phyloP scores from a whole-genome alignment of 2,888 invertebrate genomes.

The Catocala fraxini region DNA sequence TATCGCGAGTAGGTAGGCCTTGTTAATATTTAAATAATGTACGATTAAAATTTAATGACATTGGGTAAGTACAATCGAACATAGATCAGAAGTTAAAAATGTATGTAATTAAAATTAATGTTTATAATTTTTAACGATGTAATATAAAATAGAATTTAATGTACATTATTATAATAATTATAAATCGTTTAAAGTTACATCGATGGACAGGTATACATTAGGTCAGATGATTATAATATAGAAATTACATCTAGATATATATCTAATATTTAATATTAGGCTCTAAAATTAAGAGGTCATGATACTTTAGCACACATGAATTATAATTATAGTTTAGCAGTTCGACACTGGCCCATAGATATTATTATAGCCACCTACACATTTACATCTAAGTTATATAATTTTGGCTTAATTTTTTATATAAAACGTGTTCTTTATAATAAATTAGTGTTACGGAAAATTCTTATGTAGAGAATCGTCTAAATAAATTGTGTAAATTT shows the following conservation, averaged over 20 bases:
- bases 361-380: conserved; percentile 63
- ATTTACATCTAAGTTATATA: conserved; percentile 67
- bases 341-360: conserved; percentile 64
- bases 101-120: conserved; percentile 79
- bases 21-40: conserved; percentile 74
- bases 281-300: conserved; percentile 75
- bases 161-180: conserved; percentile 73
- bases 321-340: conserved; percentile 60
- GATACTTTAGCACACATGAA: conserved; percentile 63
- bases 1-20: conserved; percentile 74
- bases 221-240: conserved; percentile 57
- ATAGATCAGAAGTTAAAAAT: conserved; percentile 63
- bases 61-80: conserved; percentile 76
- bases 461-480: conserved; percentile 74
- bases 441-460: conserved; percentile 71
- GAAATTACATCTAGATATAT: conserved; percentile 51
- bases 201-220: conserved; percentile 63
- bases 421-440: conserved; percentile 53
- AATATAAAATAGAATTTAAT: conserved; percentile 79
- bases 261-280: conserved; percentile 65
- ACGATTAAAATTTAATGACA: conserved; percentile 67
- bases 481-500: conserved; percentile 81
- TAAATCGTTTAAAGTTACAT: conserved; percentile 66
- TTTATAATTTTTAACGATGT: conserved; percentile 73
- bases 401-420: conserved; percentile 70